Conservation (phyloP, 1,140 invertebrate species). For the Calliopsis andreniformis region DNA sequence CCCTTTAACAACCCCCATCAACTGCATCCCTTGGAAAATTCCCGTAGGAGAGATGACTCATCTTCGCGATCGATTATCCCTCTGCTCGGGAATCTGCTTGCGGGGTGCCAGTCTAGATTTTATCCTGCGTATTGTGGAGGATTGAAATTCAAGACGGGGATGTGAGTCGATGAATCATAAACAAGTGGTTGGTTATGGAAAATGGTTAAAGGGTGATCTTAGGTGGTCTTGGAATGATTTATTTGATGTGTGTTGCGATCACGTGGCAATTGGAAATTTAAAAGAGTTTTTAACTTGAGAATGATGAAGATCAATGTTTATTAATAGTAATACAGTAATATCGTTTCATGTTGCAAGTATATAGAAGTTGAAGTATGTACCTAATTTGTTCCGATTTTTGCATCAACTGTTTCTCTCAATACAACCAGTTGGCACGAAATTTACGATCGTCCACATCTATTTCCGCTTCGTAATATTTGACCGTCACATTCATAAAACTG, state of each 20-base stretch:
- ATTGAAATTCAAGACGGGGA: constrained; percentile 13
- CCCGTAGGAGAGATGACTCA: constrained; percentile 64
- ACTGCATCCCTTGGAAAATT: constrained; percentile 54
- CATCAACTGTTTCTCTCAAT: background rate
- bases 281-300: too few relatives aligned
- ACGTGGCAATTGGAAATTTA: background rate
- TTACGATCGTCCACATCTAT: background rate
- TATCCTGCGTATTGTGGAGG: constrained; percentile 6
- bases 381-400: too few relatives aligned
- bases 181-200: background rate
- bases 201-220: background rate
- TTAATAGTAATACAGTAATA: too few relatives aligned
- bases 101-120: constrained; percentile 35
- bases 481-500: background rate
- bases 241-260: background rate
- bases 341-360: too few relatives aligned
- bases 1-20: constrained; percentile 10
- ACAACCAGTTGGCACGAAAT: background rate
- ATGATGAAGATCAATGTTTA: too few relatives aligned
- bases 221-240: background rate
- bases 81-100: constrained; percentile 32
- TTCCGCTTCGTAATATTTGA: background rate
- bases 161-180: background rate
- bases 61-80: constrained; percentile 66
- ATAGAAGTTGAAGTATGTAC: too few relatives aligned